Conservation (phyloP, 2,797 vertebrate genomes). For the Myiothlypis chrysogaster region DNA sequence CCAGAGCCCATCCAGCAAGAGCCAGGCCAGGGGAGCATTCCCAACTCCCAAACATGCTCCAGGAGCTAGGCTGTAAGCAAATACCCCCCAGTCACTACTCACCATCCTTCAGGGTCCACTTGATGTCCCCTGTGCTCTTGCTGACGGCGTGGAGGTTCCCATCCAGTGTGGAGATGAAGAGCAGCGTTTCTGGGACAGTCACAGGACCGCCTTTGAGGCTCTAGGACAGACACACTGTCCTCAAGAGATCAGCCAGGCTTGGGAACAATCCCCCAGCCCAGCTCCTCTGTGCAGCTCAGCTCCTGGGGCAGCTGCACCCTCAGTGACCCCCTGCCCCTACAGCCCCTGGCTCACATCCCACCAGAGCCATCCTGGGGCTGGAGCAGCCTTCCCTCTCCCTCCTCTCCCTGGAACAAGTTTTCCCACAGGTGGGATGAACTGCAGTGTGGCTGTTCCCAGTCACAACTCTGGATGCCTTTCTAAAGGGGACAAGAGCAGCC, state of each 20-base stretch:
- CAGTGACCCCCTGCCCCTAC: rapidly evolving
- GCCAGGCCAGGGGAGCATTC: background rate
- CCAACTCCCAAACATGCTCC: background rate
- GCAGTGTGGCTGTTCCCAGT: background rate
- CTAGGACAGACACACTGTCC: background rate
- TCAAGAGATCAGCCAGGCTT: background rate
- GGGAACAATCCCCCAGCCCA: rapidly evolving
- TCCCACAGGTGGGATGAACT: background rate
- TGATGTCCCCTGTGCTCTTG: constrained; percentile 89
- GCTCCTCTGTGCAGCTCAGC: background rate
- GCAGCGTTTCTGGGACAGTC: constrained; percentile 85
- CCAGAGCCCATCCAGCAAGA: background rate
- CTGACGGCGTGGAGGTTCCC: constrained; percentile 91
- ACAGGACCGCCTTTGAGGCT: constrained; percentile 68
- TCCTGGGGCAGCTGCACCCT: rapidly evolving
- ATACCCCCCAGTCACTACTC: background rate
- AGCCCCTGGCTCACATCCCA: background rate
- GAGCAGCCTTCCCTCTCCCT: background rate
- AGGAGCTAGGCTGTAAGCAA: background rate
- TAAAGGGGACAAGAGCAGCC: background rate
- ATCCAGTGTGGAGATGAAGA: constrained; percentile 93
- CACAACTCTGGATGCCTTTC: background rate
- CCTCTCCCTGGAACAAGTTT: background rate
- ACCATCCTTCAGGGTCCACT: constrained; percentile 96
- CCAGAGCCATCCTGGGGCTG: rapidly evolving